Evolutionary conservation across 1,140 invertebrate genomes (phyloP).

Genomic region (Drosophila kikkawai): DNA sequence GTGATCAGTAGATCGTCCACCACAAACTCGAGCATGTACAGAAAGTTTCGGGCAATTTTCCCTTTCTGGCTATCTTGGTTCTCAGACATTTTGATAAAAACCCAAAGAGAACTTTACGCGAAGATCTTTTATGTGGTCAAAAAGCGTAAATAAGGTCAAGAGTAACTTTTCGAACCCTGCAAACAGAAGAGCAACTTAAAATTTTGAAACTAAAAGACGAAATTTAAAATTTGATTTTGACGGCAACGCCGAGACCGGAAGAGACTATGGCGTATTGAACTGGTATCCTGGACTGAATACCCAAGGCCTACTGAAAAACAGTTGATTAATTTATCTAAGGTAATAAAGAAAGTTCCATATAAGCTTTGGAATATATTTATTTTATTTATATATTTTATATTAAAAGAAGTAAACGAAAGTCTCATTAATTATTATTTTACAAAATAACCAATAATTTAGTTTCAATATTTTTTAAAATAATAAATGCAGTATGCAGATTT

Average conservation of each 20-base stretch:
- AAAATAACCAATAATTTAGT: no score
- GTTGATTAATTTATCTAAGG: neutral
- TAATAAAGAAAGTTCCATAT: neutral
- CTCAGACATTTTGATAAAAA: neutral
- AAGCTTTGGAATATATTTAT: neutral
- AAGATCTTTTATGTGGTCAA: neutral
- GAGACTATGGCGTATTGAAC: neutral
- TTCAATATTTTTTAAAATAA: no score
- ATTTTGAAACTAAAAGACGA: neutral
- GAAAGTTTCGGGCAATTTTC: constrained; percentile 38
- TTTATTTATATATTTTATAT: no score
- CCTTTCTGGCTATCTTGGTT: neutral
- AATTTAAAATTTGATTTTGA: neutral
- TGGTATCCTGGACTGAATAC: neutral
- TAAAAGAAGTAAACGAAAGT: no score
- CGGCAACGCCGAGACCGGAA: neutral
- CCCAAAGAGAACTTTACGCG: neutral
- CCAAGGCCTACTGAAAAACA: neutral
- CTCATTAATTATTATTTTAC: no score
- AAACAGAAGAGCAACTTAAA: neutral
- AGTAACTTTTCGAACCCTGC: neutral
- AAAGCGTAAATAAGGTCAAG: neutral
- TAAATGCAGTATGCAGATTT: no score
- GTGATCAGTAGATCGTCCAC: constrained; percentile 79
- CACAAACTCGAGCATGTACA: constrained; percentile 83